Evolutionary conservation across 2,888 invertebrate genomes (phyloP).

Genomic region (Eupithecia inturbata): DNA sequence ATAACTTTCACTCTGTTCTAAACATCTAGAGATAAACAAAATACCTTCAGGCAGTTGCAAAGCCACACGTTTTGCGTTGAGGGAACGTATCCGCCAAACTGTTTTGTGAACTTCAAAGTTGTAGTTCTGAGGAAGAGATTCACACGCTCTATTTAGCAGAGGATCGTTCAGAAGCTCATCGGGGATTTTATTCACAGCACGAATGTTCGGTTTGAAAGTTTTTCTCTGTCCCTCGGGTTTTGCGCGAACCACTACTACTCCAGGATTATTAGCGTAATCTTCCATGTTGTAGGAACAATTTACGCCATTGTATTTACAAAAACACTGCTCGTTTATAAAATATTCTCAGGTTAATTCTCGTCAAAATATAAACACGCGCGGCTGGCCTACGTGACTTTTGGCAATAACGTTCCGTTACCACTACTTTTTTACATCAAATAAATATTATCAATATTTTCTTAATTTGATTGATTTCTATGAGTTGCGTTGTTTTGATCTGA

Average conservation of each 20-base stretch:
- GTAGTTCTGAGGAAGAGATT: slow-evolving; percentile 94
- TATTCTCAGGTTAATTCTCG: slow-evolving; percentile 54
- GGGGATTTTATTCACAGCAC: slow-evolving; percentile 91
- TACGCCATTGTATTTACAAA: slow-evolving; percentile 24
- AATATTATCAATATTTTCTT: background rate
- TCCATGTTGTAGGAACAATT: slow-evolving; percentile 59
- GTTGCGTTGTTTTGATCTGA: background rate
- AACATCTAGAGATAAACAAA: slow-evolving; percentile 7
- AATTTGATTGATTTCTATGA: background rate
- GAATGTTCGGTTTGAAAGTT: slow-evolving; percentile 89
- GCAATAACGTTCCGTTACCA: slow-evolving; percentile 54
- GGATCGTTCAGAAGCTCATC: slow-evolving; percentile 90
- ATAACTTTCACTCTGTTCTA: background rate
- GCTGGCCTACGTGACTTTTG: slow-evolving; percentile 81
- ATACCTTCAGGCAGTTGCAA: slow-evolving; percentile 97
- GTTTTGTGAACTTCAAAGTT: slow-evolving; percentile 99
- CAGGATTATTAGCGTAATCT: slow-evolving; percentile 64
- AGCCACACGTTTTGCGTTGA: slow-evolving; percentile 94
- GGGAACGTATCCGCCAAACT: slow-evolving; percentile 96
- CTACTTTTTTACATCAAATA: background rate
- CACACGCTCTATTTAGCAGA: slow-evolving; percentile 88
- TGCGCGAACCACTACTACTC: slow-evolving; percentile 88
- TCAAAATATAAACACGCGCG: slow-evolving; percentile 72
- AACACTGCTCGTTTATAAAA: slow-evolving; percentile 18
- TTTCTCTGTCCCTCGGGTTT: slow-evolving; percentile 89